A percentile compares a stretch with the other conserved stretches of the same genome.
These are phyloP conservation scores for Rugalucina vietnamica DNA, from an alignment of 2,888 invertebrate genomes.

Conservation along the genomic window DNA sequence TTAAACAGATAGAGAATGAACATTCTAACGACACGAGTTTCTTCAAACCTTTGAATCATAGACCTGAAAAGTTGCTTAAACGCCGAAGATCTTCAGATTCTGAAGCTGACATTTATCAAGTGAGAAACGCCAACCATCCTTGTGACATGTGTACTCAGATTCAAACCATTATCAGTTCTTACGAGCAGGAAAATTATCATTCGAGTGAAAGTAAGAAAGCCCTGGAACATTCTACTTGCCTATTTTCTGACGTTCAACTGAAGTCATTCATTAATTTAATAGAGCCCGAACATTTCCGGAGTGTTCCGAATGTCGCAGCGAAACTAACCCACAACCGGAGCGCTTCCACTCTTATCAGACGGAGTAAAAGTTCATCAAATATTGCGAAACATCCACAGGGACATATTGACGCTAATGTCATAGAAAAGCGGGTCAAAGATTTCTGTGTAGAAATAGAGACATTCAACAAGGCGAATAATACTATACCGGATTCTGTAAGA, in stretches of 20 bases:
- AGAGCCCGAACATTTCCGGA: slow-evolving; percentile 43
- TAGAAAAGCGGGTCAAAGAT: slow-evolving; percentile 36
- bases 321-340: slow-evolving; percentile 33
- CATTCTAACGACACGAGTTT: neutral
- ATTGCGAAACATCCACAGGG: slow-evolving; percentile 35
- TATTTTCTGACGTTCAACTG: slow-evolving; percentile 54
- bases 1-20: slow-evolving; percentile 24
- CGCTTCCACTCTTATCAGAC: neutral
- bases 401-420: slow-evolving; percentile 18
- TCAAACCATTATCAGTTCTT: slow-evolving; percentile 42
- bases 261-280: slow-evolving; percentile 47
- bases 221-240: slow-evolving; percentile 42
- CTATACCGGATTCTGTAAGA: slow-evolving; percentile 40
- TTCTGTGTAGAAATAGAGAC: slow-evolving; percentile 49
- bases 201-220: neutral
- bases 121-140: neutral
- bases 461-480: slow-evolving; percentile 35
- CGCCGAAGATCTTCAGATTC: neutral
- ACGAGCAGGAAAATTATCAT: slow-evolving; percentile 14
- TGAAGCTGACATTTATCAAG: neutral
- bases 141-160: slow-evolving; percentile 46
- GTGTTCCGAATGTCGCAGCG: slow-evolving; percentile 31
- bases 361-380: neutral
- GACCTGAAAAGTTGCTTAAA: neutral
- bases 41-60: neutral